These are phyloP conservation scores for Eristalis intricaria DNA, from an alignment of 2,888 invertebrate species.

Conservation along the genomic window DNA sequence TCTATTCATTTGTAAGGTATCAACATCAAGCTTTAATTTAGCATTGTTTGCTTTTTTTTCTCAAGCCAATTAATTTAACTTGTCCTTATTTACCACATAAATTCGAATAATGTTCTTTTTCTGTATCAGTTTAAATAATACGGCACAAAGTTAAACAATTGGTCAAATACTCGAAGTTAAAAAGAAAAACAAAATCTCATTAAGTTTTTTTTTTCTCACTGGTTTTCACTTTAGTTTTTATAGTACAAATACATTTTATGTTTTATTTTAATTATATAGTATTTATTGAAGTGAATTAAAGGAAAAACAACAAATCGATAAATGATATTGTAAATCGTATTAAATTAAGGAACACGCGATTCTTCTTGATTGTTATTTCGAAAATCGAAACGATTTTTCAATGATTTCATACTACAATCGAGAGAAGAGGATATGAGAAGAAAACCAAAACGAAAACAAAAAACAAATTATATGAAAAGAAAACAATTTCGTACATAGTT, in stretches of 20 bases:
- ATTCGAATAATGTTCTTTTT: not conserved
- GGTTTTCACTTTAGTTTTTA: conserved; percentile 57
- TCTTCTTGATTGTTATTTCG: conserved; percentile 65
- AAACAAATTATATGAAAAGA: conserved; percentile 38
- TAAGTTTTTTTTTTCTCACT: conserved; percentile 14
- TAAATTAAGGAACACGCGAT: conserved; percentile 56
- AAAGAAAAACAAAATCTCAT: not conserved
- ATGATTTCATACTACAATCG: conserved; percentile 59
- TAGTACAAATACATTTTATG: conserved; percentile 68
- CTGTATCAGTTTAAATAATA: conserved; percentile 15
- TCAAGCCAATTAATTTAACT: not conserved
- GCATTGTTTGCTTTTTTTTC: conserved; percentile 1
- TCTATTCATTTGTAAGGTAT: conserved; percentile 7
- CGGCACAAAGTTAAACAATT: conserved; percentile 65
- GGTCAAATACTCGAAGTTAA: conserved; percentile 50
- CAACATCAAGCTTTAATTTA: conserved; percentile 56
- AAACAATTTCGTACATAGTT: conserved; percentile 67
- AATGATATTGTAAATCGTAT: conserved; percentile 24
- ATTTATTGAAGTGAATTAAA: conserved; percentile 56
- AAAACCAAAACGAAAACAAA: conserved; percentile 19
- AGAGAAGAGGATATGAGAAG: conserved; percentile 8
- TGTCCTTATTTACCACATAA: conserved; percentile 15
- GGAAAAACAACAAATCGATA: conserved; percentile 21
- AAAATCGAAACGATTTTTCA: conserved; percentile 61
- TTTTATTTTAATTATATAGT: conserved; percentile 51